Percentiles rank a stretch among this genome's conserved stretches.
phyloP scores from a whole-genome alignment of 2,113 vertebrate genomes.

The Canis aureus region DNA sequence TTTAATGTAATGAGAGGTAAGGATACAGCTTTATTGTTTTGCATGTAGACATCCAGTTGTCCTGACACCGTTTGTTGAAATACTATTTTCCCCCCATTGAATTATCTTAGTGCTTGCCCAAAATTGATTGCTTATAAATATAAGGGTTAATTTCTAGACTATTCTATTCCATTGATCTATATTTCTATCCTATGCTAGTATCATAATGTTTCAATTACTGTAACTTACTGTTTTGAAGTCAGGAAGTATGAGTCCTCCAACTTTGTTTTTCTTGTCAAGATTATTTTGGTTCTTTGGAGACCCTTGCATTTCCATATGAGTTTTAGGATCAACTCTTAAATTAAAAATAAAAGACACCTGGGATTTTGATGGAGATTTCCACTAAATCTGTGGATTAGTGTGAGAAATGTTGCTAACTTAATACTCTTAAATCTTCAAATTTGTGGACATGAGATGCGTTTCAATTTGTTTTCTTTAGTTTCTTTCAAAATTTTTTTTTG shows the following conservation, averaged over 20 bases:
- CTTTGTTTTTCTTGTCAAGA: not conserved
- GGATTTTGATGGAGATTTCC: not conserved
- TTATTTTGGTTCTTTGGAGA: not conserved
- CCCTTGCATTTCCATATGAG: not conserved
- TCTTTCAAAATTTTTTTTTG: not conserved
- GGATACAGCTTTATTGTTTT: not conserved
- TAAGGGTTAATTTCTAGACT: not conserved
- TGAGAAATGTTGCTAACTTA: not conserved
- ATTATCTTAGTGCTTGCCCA: not conserved
- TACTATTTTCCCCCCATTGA: not conserved
- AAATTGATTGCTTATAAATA: not conserved
- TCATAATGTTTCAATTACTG: not conserved
- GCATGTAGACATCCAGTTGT: not conserved
- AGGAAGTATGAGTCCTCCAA: not conserved
- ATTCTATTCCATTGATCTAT: not conserved
- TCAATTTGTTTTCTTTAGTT: constrained; percentile 18
- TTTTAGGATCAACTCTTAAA: not conserved
- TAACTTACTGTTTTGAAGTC: not conserved
- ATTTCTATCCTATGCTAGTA: not conserved
- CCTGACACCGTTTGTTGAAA: not conserved
- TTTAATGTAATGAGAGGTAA: not conserved
- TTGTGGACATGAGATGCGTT: not conserved
- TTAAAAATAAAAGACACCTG: not conserved
- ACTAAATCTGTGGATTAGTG: not conserved
- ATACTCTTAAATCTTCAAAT: not conserved